Percentiles rank a stretch among this genome's conserved stretches.
phyloP scores from a whole-genome alignment of 2,888 invertebrate genomes.

The Mystacides longicornis region DNA sequence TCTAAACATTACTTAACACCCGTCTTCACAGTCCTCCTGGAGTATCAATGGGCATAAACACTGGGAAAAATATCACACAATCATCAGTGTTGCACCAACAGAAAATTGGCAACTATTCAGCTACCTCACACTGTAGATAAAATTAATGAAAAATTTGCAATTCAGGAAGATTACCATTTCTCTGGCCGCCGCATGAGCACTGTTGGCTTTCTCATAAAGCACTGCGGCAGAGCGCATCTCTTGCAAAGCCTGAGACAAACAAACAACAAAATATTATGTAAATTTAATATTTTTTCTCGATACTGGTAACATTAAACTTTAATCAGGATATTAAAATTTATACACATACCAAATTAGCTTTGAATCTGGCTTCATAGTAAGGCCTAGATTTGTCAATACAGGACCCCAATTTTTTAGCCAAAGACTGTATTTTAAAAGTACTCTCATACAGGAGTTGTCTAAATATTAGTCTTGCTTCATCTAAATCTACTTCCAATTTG shows the following conservation, averaged over 20 bases:
- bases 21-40: too few species aligned
- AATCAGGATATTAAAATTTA: conserved; percentile 1
- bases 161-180: conserved; percentile 61
- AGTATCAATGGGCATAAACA: too few species aligned
- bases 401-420: conserved; percentile 74
- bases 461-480: conserved; percentile 78
- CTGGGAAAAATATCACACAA: too few species aligned
- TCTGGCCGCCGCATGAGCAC: conserved; percentile 83
- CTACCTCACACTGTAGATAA: too few species aligned
- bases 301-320: background rate
- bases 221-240: conserved; percentile 72
- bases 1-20: too few species aligned
- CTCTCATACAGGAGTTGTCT: conserved; percentile 76
- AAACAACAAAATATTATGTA: background rate
- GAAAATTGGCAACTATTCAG: too few species aligned
- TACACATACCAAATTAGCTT: conserved; percentile 63
- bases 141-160: background rate
- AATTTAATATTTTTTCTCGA: background rate
- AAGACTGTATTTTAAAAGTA: conserved; percentile 69
- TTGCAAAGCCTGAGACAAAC: conserved; percentile 54
- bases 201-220: conserved; percentile 81
- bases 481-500: conserved; percentile 80
- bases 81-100: too few species aligned
- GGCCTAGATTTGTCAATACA: conserved; percentile 83
- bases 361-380: conserved; percentile 82